A percentile compares a stretch with the other conserved stretches of the same genome.
These are phyloP conservation scores for Galleria mellonella DNA, from an alignment of 1,140 invertebrate genomes.

Conservation along the genomic window DNA sequence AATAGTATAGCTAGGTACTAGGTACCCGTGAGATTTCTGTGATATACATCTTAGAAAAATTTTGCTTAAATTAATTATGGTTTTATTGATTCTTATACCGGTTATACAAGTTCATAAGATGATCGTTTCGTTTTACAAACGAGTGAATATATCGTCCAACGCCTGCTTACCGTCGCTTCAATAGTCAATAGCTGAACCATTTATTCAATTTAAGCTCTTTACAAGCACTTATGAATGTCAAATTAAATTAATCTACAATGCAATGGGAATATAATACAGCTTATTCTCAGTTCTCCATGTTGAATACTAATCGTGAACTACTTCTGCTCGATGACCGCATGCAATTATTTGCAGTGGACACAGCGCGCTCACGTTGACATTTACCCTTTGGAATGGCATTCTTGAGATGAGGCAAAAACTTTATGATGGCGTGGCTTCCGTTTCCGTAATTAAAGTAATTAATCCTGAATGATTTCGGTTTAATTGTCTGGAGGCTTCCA, in stretches of 20 bases:
- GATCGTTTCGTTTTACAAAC: too few species aligned
- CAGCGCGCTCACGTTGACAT: conserved; percentile 22
- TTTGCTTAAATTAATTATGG: too few species aligned
- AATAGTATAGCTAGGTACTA: too few species aligned
- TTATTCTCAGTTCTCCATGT: too few species aligned
- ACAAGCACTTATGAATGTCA: background rate
- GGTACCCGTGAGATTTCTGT: too few species aligned
- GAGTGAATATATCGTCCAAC: too few species aligned
- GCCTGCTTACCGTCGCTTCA: too few species aligned
- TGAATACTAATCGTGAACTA: background rate
- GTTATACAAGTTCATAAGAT: too few species aligned
- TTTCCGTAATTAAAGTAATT: conserved; percentile 67
- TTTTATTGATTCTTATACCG: too few species aligned
- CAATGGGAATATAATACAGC: too few species aligned
- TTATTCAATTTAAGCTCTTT: background rate
- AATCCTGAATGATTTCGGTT: conserved; percentile 44
- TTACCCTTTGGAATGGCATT: conserved; percentile 38
- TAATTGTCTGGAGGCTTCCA: conserved; percentile 48
- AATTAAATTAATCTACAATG: background rate
- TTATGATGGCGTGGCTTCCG: conserved; percentile 37
- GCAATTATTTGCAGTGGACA: background rate
- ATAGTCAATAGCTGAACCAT: background rate
- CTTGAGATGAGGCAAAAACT: conserved; percentile 29
- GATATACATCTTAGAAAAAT: too few species aligned
- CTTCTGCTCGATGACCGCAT: conserved; percentile 4